Evolutionary conservation across 2,888 invertebrate species (phyloP), one percentile per base, ranked within the genome.

Genomic region (Ditula angustiorana): DNA sequence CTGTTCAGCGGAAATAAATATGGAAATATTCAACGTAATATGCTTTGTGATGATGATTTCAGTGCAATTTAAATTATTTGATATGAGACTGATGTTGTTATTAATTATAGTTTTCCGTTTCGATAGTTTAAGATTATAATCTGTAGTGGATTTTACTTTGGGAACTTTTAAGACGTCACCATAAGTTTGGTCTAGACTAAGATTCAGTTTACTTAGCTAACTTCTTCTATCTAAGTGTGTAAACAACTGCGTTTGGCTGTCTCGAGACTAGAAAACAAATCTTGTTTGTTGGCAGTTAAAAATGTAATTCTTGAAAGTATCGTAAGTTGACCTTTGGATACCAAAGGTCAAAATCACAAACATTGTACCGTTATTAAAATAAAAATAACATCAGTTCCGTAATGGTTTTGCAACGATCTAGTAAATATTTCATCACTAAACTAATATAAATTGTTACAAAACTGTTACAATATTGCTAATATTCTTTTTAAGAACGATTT

Each of bases 1-100:
- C 64, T 61, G 21, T 5, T 21, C 10, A 28, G 46, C 64, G 64
- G 64, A 64, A 63, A 64, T 46, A 52, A 35, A 52, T 52, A 26
- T 33, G 49, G 49, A 37, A 28, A 44, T 28, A 23, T 30, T 10
- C 56, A 19, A 35, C 5, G 53, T 19, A 19, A 53, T 53, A 35
- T 47, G 35, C 37, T 58, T 59, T 37, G 26, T 59, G 23, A 53
- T 37, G 5, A 53, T 28, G 47, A 64, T 64, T 59, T 64, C 8
- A 23, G 57, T 52, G 33, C 13, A 26, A 33, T 46, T 61, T 30
- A 19, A 13, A 24, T 26, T 49, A 37, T 62, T 50, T 44, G 35
- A 44, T 46, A 63, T 63, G 50, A 58, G 23, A 59, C 46, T 37
- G 35, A 53, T 64, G 26, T 13, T 30, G 52, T 7, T 44, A 8